Base-by-base conservation (phyloP, 2,797 vertebrate genomes). In the Schizopygopsis pylzovi region DNA sequence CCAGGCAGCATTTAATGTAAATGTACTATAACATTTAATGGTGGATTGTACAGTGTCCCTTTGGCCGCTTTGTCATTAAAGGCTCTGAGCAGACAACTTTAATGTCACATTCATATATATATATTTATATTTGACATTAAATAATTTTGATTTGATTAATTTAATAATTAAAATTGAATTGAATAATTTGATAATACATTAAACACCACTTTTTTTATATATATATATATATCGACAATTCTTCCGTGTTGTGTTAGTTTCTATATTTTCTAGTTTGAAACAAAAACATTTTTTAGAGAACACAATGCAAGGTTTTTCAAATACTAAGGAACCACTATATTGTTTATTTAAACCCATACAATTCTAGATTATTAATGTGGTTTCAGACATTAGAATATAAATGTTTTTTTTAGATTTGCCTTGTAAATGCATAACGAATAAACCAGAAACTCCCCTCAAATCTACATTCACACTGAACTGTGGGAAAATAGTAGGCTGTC, bases 1-100 rank as follows among this genome's bases (percentile, higher is more conserved):
- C 90, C 89, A 90, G 89, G 91, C 90, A 91, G 89, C 79, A 59
- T 89, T 92, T 85, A 88, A 81, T 89, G 92, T 92, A 88, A 94
- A 91, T 89, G 86, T 85, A 43, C 90, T 81, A 83, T 89, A 86
- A 89, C 84, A 88, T 91, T 91, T 89, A 88, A 90, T 85, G 25
- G 88, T 52, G 81, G 85, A 87, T 91, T 93, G 90, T 92, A 9
- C 2, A 89, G 78, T 49, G 22, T 28, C 82, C 54, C 83, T 76
- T 4, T 86, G 89, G 87, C 70, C 72, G 76, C 63, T 72, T 82
- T 86, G 37, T 72, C 84, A 4, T 16, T 11, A 82, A 45, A 82
- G 86, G 73, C 89, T 39, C 45, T 67, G 25, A 45, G 41, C n/a
- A 82, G n/a, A 25, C 10, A 1, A 25, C 43, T 79, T 79, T 79